These are phyloP conservation scores for Strigops habroptila DNA, from an alignment of 2,113 vertebrate species.

Conservation along the genomic window DNA sequence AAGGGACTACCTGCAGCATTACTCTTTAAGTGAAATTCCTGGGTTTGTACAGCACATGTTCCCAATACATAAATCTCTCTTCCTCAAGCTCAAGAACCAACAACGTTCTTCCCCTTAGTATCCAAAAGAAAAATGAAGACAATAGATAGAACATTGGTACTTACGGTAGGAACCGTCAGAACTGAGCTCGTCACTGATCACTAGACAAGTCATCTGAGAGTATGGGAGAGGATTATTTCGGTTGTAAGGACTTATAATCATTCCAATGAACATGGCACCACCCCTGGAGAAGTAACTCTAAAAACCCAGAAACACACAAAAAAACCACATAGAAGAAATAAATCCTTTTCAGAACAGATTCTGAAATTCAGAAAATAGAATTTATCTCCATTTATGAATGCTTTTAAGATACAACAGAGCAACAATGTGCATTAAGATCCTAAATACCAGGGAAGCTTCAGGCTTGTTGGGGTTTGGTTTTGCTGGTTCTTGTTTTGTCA, in stretches of 20 bases:
- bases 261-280: constrained; percentile 94
- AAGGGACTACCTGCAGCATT: not conserved
- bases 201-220: constrained; percentile 92
- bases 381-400: fast-evolving
- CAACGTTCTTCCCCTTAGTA: not conserved
- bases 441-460: not conserved
- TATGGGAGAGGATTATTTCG: constrained; percentile 88
- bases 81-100: not conserved
- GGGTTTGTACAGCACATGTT: not conserved
- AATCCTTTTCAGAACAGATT: not conserved
- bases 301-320: not conserved
- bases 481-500: fast-evolving
- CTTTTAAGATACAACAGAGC: not conserved
- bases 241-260: constrained; percentile 98
- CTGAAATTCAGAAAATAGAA: not conserved
- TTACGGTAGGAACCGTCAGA: constrained; percentile 84
- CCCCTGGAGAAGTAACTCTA: constrained; percentile 97
- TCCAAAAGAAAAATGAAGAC: not conserved
- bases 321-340: not conserved
- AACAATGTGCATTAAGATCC: fast-evolving
- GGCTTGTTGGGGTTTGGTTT: fast-evolving
- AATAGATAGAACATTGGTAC: constrained; percentile 37
- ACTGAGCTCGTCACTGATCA: constrained; percentile 87
- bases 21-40: not conserved
- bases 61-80: not conserved